These are phyloP conservation scores for Caenorhabditis angaria DNA, from an alignment of 2,888 invertebrate genomes.

Conservation along the genomic window DNA sequence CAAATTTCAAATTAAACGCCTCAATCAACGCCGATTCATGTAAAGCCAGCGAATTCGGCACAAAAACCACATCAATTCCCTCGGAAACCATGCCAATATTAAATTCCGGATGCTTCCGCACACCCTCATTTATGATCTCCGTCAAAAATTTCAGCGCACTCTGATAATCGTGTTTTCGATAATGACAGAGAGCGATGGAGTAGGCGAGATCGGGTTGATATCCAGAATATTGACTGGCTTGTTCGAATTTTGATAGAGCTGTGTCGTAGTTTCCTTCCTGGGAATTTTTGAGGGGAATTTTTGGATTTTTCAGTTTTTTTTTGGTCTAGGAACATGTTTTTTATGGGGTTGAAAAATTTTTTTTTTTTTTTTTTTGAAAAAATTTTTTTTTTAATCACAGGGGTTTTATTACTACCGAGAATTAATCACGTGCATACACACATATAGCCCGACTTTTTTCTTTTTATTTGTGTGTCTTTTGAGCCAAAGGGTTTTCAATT, in stretches of 20 bases:
- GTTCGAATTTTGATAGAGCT: conserved; percentile 87
- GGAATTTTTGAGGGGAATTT: too few relatives aligned
- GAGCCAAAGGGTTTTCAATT: too few relatives aligned
- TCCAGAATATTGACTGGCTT: conserved; percentile 86
- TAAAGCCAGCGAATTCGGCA: conserved; percentile 90
- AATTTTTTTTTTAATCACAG: too few relatives aligned
- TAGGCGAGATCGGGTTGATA: conserved; percentile 89
- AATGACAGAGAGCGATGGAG: conserved; percentile 93
- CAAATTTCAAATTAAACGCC: conserved; percentile 96
- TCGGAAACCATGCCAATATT: conserved; percentile 75
- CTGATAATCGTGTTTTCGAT: conserved; percentile 90
- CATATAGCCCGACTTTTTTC: too few relatives aligned
- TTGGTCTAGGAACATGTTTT: too few relatives aligned
- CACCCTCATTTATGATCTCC: conserved; percentile 93
- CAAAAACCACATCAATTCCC: conserved; percentile 83
- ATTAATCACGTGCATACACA: too few relatives aligned
- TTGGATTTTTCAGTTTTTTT: too few relatives aligned
- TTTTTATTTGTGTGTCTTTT: too few relatives aligned
- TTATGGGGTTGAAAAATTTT: too few relatives aligned
- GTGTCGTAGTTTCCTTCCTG: conserved; percentile 87
- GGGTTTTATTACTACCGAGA: too few relatives aligned
- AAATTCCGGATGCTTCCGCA: conserved; percentile 85
- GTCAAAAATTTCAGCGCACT: conserved; percentile 89
- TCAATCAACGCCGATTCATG: conserved; percentile 96
- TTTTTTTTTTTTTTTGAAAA: too few relatives aligned